Evolutionary conservation across 1,140 invertebrate genomes (phyloP).

Genomic region (Scaptomyza hsui): DNA sequence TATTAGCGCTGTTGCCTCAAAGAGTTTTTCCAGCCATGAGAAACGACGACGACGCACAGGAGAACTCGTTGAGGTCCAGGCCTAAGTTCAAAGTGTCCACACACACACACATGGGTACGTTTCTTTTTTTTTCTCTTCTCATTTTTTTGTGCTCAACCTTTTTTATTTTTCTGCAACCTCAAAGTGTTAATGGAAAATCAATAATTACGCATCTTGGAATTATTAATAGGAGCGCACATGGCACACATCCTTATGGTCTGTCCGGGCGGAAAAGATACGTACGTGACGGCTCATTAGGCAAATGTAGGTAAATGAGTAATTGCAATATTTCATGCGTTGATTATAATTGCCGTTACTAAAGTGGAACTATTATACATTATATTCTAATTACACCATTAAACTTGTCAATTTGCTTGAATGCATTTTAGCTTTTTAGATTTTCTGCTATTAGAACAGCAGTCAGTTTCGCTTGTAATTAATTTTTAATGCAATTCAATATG

Average conservation of each 20-base stretch:
- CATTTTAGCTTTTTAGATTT: background rate
- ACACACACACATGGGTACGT: slow-evolving; percentile 48
- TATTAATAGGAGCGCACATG: slow-evolving; percentile 67
- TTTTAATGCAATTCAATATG: background rate
- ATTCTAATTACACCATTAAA: background rate
- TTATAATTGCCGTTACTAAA: slow-evolving; percentile 5
- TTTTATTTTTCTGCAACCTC: slow-evolving; percentile 56
- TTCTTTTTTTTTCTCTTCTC: slow-evolving; percentile 28
- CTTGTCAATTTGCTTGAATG: background rate
- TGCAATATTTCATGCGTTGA: background rate
- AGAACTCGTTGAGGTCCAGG: slow-evolving; percentile 51
- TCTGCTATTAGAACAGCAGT: background rate
- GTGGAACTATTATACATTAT: background rate
- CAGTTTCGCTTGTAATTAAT: background rate
- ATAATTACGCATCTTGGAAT: slow-evolving; percentile 83
- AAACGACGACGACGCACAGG: slow-evolving; percentile 39
- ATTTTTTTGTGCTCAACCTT: slow-evolving; percentile 21
- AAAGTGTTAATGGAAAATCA: slow-evolving; percentile 82
- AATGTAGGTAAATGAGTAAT: slow-evolving; percentile 3
- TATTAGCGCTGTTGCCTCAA: slow-evolving; percentile 44
- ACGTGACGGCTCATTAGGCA: slow-evolving; percentile 16
- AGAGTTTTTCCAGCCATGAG: slow-evolving; percentile 63
- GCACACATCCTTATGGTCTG: slow-evolving; percentile 7
- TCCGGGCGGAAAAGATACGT: background rate
- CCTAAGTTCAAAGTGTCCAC: slow-evolving; percentile 74